These are phyloP conservation scores for Ahaetulla prasina DNA, from an alignment of 2,113 vertebrate genomes.

Conservation along the genomic window DNA sequence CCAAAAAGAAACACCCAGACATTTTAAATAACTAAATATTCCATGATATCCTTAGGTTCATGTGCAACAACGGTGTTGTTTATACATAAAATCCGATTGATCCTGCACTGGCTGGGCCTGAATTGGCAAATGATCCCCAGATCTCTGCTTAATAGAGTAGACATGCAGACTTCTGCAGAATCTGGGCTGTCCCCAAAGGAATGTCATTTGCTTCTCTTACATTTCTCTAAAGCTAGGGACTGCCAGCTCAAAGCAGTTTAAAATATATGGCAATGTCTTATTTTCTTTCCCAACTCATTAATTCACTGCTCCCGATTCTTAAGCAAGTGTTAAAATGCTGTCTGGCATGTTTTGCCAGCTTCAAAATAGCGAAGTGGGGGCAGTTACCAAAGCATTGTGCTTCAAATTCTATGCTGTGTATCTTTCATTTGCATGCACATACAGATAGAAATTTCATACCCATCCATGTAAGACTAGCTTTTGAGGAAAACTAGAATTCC, in stretches of 20 bases:
- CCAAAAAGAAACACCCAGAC: neutral
- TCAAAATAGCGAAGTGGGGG: neutral
- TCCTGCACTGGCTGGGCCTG: neutral
- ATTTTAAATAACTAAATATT: neutral
- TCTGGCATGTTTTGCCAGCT: neutral
- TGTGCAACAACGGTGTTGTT: neutral
- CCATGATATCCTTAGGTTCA: neutral
- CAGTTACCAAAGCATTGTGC: neutral
- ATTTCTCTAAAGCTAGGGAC: neutral
- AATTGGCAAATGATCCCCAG: neutral
- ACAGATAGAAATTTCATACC: neutral
- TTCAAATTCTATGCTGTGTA: neutral
- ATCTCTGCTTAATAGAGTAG: neutral
- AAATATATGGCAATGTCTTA: neutral
- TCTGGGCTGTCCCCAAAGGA: neutral
- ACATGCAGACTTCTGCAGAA: neutral
- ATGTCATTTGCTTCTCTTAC: neutral
- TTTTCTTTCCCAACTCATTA: neutral
- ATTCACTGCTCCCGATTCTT: slow-evolving; percentile 1
- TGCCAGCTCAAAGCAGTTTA: neutral
- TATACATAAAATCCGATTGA: neutral
- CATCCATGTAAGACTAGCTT: neutral
- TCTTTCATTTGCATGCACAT: too few relatives aligned
- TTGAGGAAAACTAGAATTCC: slow-evolving; percentile 1
- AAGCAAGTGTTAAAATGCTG: neutral